Percentiles rank a stretch among this genome's conserved stretches.
phyloP scores from a whole-genome alignment of 2,797 vertebrate species.

The Megalops cyprinoides region DNA sequence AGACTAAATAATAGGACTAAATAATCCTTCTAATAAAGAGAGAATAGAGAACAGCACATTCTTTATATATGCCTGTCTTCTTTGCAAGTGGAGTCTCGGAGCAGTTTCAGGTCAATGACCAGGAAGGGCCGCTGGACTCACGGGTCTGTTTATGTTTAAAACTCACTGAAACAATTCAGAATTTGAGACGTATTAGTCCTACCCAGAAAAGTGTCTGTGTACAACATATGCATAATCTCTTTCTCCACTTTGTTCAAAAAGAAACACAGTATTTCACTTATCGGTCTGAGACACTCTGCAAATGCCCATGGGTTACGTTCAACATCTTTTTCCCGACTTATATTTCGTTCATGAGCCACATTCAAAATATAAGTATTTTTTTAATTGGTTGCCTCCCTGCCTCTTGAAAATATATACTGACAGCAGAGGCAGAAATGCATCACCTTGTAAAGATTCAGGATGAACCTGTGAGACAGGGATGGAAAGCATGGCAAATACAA shows the following conservation, averaged over 20 bases:
- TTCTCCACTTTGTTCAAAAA: too few species aligned
- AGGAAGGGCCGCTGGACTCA: not conserved
- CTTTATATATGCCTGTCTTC: constrained; percentile 49
- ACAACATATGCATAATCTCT: too few species aligned
- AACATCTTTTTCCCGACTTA: too few species aligned
- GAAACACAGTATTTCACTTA: too few species aligned
- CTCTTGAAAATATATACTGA: constrained; percentile 39
- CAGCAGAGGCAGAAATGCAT: constrained; percentile 2
- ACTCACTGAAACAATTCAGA: too few species aligned
- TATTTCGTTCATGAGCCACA: not conserved
- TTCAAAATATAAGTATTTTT: constrained; percentile 17
- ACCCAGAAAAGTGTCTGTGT: too few species aligned
- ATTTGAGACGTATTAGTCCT: too few species aligned
- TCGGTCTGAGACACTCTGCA: too few species aligned
- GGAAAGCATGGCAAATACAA: constrained; percentile 29
- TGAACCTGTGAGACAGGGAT: constrained; percentile 83
- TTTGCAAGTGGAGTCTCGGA: constrained; percentile 42
- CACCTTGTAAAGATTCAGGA: constrained; percentile 46
- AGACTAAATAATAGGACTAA: constrained; percentile 57
- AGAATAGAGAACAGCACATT: constrained; percentile 56
- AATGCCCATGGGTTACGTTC: too few species aligned
- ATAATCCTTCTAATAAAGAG: constrained; percentile 60
- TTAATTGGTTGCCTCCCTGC: constrained; percentile 39
- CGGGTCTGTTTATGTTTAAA: not conserved
- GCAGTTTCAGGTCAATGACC: constrained; percentile 32